phyloP scores from a whole-genome alignment of 2,888 invertebrate genomes.

The Frankliniella fusca region DNA sequence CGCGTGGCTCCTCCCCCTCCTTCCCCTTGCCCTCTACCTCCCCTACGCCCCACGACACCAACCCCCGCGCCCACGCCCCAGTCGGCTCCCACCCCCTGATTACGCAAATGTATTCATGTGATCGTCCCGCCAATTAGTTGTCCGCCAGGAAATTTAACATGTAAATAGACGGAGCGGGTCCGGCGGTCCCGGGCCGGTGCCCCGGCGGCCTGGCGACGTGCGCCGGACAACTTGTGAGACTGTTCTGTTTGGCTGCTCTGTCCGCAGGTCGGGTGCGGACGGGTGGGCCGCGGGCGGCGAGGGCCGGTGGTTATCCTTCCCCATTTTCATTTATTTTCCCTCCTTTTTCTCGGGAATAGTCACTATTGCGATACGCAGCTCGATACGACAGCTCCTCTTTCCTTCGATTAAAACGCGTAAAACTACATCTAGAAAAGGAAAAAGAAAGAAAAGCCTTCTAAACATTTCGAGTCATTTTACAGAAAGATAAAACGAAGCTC shows the following conservation, averaged over 20 bases:
- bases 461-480: too few species aligned
- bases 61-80: neutral
- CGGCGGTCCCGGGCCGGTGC: neutral
- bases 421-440: neutral
- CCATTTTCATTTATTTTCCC: neutral
- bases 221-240: neutral
- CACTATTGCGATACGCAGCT: too few species aligned
- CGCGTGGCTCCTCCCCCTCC: too few species aligned
- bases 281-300: neutral
- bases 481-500: too few species aligned
- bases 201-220: neutral
- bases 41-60: too few species aligned
- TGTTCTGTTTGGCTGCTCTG: neutral
- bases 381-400: too few species aligned
- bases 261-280: conserved; percentile 17
- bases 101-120: conserved; percentile 26
- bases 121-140: conserved; percentile 9
- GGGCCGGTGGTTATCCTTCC: neutral
- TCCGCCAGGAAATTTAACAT: conserved; percentile 11
- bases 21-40: too few species aligned
- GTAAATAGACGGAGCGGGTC: neutral
- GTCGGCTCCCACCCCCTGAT: neutral
- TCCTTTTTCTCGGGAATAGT: neutral
- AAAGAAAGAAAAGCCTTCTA: neutral
- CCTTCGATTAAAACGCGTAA: neutral